These are phyloP conservation scores for Drosophila elegans DNA, from an alignment of 1,140 invertebrate species.

Conservation along the genomic window DNA sequence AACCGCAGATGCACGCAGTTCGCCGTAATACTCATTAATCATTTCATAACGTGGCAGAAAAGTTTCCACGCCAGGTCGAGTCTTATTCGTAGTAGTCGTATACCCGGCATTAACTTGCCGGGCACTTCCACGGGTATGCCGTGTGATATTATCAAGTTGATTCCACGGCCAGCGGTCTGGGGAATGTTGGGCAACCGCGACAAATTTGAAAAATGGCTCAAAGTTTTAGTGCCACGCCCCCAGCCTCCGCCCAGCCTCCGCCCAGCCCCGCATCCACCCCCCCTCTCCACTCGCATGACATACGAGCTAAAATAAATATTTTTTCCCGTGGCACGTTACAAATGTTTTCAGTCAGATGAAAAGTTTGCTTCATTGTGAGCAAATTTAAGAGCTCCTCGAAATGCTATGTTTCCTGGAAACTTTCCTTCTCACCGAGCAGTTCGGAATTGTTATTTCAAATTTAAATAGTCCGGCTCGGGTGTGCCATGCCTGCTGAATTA, in stretches of 20 bases:
- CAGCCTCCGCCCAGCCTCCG: neutral
- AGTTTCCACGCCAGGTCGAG: conserved; percentile 51
- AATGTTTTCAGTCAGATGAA: conserved; percentile 75
- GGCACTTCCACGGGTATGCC: conserved; percentile 49
- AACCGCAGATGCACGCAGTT: conserved; percentile 59
- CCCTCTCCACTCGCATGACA: conserved; percentile 50
- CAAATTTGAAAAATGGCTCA: conserved; percentile 81
- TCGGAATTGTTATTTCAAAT: conserved; percentile 64
- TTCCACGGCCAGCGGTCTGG: conserved; percentile 18
- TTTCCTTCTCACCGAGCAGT: conserved; percentile 49
- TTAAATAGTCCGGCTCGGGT: conserved; percentile 43
- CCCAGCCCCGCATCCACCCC: neutral
- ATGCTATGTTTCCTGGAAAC: conserved; percentile 14
- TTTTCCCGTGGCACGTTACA: conserved; percentile 74
- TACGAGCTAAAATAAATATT: conserved; percentile 80
- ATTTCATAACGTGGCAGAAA: conserved; percentile 72
- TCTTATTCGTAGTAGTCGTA: conserved; percentile 1
- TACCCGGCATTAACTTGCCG: conserved; percentile 74
- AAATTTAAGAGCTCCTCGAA: conserved; percentile 54
- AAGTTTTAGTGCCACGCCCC: conserved; percentile 67
- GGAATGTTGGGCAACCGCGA: conserved; percentile 56
- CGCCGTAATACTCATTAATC: conserved; percentile 76
- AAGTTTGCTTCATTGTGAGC: conserved; percentile 59
- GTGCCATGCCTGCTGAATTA: conserved; percentile 52
- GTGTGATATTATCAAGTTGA: conserved; percentile 76